Evolutionary conservation across 2,113 vertebrate genomes (phyloP).

Genomic region (Strix uralensis): DNA sequence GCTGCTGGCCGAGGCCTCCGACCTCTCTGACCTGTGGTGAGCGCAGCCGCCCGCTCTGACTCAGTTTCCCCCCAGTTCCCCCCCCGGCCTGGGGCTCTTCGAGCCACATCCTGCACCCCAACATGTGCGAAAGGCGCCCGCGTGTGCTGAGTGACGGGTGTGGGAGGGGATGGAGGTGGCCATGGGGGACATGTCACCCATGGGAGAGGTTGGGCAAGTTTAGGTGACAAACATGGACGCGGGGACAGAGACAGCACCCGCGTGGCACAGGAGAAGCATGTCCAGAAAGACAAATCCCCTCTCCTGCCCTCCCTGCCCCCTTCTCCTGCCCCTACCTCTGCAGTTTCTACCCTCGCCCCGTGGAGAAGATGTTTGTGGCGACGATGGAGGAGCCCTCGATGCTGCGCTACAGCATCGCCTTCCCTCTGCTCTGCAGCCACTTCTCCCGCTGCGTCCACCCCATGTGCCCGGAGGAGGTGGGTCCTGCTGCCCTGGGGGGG

Average conservation of each 20-base stretch:
- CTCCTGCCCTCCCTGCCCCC: not conserved
- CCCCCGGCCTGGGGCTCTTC: not conserved
- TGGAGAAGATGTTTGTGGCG: conserved; percentile 87
- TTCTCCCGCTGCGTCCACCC: conserved; percentile 80
- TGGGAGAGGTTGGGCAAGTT: not conserved
- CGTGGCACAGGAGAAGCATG: rapidly evolving
- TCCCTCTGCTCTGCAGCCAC: conserved; percentile 83
- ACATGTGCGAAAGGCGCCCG: rapidly evolving
- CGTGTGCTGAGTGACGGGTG: not conserved
- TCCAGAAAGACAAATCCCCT: not conserved
- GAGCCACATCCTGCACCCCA: rapidly evolving
- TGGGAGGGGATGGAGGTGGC: not conserved
- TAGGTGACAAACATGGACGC: rapidly evolving
- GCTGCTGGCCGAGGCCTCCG: conserved; percentile 82
- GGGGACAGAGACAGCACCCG: not conserved
- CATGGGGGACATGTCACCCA: not conserved
- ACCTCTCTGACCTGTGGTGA: conserved; percentile 86
- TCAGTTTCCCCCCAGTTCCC: not conserved
- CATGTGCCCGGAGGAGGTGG: conserved; percentile 93
- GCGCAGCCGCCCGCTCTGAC: not conserved
- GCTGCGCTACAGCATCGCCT: conserved; percentile 84
- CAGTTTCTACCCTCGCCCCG: conserved; percentile 82
- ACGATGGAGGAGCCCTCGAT: conserved; percentile 80
- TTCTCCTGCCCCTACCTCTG: not conserved
- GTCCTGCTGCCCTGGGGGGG: not conserved